Percentiles rank a stretch among this genome's conserved stretches.
phyloP scores from a whole-genome alignment of 2,113 vertebrate species.

The Stegastes partitus region DNA sequence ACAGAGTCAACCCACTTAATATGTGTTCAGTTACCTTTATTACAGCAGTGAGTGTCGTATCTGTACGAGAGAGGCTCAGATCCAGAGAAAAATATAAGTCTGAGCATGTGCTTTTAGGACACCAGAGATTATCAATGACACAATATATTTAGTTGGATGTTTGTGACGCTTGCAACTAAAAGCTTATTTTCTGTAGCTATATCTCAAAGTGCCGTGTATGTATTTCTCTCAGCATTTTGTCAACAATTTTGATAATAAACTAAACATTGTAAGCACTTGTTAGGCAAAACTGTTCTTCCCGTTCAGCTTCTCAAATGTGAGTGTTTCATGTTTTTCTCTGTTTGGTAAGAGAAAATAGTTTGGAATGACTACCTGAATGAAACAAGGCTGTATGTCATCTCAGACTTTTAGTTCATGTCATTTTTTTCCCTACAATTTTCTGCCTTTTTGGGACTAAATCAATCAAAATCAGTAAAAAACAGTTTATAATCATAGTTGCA shows the following conservation, averaged over 20 bases:
- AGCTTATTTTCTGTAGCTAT: background rate
- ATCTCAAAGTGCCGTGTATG: background rate
- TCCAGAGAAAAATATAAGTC: background rate
- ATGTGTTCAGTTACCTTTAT: slow-evolving; percentile 43
- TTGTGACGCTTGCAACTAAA: background rate
- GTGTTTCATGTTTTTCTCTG: background rate
- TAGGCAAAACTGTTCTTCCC: background rate
- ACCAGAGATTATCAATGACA: background rate
- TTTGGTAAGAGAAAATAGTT: background rate
- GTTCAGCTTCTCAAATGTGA: background rate
- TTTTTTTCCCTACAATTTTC: no score
- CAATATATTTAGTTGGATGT: background rate
- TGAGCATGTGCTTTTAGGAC: background rate
- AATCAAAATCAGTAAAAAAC: background rate
- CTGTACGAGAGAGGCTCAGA: background rate
- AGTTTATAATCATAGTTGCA: background rate
- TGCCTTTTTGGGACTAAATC: background rate
- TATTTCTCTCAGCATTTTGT: background rate
- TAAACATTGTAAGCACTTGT: background rate
- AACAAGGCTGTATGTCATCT: background rate
- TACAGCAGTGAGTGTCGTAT: slow-evolving; percentile 8
- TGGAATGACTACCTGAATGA: no score
- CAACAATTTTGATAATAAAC: no score
- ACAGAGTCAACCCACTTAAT: slow-evolving; percentile 63
- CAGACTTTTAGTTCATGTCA: background rate